Percentiles rank a stretch among this genome's conserved stretches.
These are phyloP conservation scores for Drosophila anomelani DNA, from an alignment of 2,888 invertebrate species.

Conservation along the genomic window DNA sequence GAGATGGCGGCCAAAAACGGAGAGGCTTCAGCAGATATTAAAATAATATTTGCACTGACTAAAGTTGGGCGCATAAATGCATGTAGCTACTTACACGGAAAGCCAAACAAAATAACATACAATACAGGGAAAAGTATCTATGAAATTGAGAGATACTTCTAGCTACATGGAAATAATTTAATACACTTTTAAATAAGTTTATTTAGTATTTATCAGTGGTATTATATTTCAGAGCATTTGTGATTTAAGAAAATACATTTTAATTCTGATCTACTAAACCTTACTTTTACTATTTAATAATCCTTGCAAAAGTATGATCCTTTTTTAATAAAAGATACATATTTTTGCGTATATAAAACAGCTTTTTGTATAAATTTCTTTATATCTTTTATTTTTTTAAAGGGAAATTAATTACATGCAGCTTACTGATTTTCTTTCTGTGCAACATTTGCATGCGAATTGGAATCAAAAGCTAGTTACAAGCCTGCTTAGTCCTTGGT, in stretches of 20 bases:
- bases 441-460: conserved; percentile 47
- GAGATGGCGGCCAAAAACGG: conserved; percentile 2
- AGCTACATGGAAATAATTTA: background rate
- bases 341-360: background rate
- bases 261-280: background rate
- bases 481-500: background rate
- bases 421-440: background rate
- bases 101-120: conserved; percentile 18
- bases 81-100: conserved; percentile 45
- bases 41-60: conserved; percentile 75
- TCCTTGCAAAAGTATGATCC: background rate
- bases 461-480: conserved; percentile 28
- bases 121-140: conserved; percentile 5
- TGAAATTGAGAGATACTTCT: background rate
- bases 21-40: conserved; percentile 62
- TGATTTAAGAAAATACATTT: too few relatives aligned
- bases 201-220: background rate
- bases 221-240: background rate
- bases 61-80: conserved; percentile 65
- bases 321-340: background rate
- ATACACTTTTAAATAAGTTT: background rate
- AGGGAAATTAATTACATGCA: too few relatives aligned
- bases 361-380: background rate
- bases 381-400: background rate
- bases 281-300: background rate